These are phyloP conservation scores for Scomber colias DNA, from an alignment of 2,113 vertebrate species.

Conservation along the genomic window DNA sequence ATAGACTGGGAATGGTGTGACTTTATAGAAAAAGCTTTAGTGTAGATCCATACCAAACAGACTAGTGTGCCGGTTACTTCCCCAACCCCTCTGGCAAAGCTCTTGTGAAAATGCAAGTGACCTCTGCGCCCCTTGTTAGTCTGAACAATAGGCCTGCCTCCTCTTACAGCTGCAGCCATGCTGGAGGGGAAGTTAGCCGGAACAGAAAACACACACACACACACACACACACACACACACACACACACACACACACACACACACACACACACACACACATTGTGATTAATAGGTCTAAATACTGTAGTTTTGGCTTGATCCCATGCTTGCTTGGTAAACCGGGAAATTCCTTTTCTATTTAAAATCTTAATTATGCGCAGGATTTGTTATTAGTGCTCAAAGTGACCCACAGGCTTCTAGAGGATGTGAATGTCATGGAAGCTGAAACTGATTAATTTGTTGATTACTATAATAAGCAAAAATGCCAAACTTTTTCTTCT, in stretches of 20 bases:
- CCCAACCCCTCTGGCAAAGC: constrained; percentile 73
- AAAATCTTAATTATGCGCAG: constrained; percentile 15
- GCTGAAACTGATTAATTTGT: too few relatives aligned
- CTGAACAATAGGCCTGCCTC: constrained; percentile 75
- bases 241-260: background rate
- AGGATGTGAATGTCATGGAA: too few relatives aligned
- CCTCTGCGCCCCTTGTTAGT: constrained; percentile 77
- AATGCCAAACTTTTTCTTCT: background rate
- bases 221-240: too few relatives aligned
- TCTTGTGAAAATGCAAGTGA: constrained; percentile 81
- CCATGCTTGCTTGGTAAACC: constrained; percentile 6
- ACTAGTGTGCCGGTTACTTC: constrained; percentile 62
- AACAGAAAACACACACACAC: constrained; percentile 42
- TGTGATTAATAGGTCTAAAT: constrained; percentile 66
- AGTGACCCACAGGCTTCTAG: background rate
- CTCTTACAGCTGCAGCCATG: constrained; percentile 72
- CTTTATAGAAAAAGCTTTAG: constrained; percentile 80
- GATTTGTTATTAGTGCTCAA: background rate
- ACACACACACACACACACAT: background rate
- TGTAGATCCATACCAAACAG: constrained; percentile 79
- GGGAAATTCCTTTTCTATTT: constrained; percentile 36
- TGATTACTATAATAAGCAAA: background rate
- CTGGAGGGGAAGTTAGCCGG: constrained; percentile 69
- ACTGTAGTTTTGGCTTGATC: constrained; percentile 41
- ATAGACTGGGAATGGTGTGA: constrained; percentile 78